These are phyloP conservation scores for Lissocephala sabroskyi DNA, from an alignment of 2,888 invertebrate species.

Conservation along the genomic window DNA sequence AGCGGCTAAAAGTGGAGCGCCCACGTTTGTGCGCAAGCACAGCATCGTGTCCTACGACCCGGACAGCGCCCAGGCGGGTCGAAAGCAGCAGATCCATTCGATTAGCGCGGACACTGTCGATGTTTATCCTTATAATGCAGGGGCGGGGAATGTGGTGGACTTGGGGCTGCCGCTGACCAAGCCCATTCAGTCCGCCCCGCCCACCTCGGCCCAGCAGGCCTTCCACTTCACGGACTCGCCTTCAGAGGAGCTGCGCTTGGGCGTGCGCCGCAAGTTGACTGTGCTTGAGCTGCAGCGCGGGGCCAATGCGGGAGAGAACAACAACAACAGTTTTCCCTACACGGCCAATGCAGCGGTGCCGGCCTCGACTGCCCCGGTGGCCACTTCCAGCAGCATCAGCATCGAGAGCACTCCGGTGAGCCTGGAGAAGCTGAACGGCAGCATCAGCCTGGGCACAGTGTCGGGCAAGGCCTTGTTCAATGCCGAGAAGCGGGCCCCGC, in stretches of 20 bases:
- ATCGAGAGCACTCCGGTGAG: constrained; percentile 65
- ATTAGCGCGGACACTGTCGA: constrained; percentile 70
- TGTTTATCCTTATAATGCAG: constrained; percentile 66
- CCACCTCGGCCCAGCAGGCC: constrained; percentile 39
- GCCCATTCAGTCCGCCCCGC: constrained; percentile 40
- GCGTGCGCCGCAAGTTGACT: constrained; percentile 66
- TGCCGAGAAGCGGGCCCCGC: constrained; percentile 78
- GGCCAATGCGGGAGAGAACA: constrained; percentile 43
- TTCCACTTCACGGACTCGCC: constrained; percentile 61
- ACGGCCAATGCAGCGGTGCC: constrained; percentile 30
- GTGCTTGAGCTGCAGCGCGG: constrained; percentile 57
- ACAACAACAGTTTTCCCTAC: constrained; percentile 65
- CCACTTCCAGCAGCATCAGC: constrained; percentile 65
- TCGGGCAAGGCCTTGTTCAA: constrained; percentile 66
- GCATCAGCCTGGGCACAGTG: constrained; percentile 59
- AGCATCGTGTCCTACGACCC: constrained; percentile 70
- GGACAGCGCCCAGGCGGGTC: constrained; percentile 67
- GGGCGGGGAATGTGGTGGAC: constrained; percentile 17
- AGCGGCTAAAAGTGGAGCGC: constrained; percentile 23
- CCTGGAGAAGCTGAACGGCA: constrained; percentile 62
- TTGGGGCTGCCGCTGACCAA: constrained; percentile 29
- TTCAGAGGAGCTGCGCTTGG: constrained; percentile 66
- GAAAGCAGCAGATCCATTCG: constrained; percentile 69
- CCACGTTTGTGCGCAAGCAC: constrained; percentile 65
- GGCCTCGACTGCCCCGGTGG: constrained; percentile 42